phyloP scores from a whole-genome alignment of 2,888 invertebrate genomes.

The Drosophila meridionalis region DNA sequence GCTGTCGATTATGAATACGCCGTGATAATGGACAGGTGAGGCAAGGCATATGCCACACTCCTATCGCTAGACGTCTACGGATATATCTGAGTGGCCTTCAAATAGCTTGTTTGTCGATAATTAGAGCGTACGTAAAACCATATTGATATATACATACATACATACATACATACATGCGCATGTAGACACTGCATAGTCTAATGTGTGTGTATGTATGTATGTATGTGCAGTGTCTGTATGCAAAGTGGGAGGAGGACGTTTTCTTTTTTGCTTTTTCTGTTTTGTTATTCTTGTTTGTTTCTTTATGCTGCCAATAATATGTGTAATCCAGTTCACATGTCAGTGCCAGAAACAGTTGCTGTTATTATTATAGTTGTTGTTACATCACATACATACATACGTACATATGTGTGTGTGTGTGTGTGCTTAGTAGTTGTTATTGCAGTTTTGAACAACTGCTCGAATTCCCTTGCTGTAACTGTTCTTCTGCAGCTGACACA shows the following conservation, averaged over 20 bases:
- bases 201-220: not conserved
- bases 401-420: not conserved
- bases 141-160: conserved; percentile 3
- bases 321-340: conserved; percentile 57
- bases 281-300: conserved; percentile 17
- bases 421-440: conserved; percentile 5
- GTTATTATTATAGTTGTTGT: conserved; percentile 33
- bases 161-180: not conserved
- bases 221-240: not conserved
- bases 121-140: conserved; percentile 41
- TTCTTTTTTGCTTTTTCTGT: conserved; percentile 17
- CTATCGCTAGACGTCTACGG: conserved; percentile 27
- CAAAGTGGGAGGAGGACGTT: conserved; percentile 22
- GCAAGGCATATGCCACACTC: conserved; percentile 19
- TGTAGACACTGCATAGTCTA: not conserved
- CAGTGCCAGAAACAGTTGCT: conserved; percentile 32
- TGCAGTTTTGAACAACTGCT: conserved; percentile 12
- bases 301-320: conserved; percentile 35
- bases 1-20: conserved; percentile 52
- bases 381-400: conserved; percentile 24
- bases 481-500: conserved; percentile 2
- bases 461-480: conserved; percentile 3
- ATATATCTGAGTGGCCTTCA: conserved; percentile 34
- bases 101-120: conserved; percentile 59
- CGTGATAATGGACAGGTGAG: conserved; percentile 43